Percentiles rank a stretch among this genome's conserved stretches.
These are phyloP conservation scores for Zaprionus gabonicus DNA, from an alignment of 1,140 invertebrate genomes.

Conservation along the genomic window DNA sequence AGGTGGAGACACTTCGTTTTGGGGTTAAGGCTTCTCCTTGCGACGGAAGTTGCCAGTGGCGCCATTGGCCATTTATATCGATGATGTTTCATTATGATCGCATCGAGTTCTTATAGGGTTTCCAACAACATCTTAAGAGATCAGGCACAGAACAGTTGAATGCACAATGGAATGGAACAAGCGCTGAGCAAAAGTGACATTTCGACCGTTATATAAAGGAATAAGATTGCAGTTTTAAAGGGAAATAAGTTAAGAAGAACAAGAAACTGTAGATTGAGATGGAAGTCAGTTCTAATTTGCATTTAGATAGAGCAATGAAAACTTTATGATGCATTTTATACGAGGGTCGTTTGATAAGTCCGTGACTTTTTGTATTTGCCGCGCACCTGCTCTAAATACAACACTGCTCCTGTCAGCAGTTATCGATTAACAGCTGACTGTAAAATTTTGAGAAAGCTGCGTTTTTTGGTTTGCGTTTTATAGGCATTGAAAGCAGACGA, in stretches of 20 bases:
- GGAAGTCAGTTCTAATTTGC: not conserved
- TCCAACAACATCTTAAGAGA: constrained; percentile 7
- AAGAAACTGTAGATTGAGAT: not conserved
- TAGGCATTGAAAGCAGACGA: no score
- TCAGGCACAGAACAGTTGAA: constrained; percentile 2
- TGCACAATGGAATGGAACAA: not conserved
- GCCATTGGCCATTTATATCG: constrained; percentile 33
- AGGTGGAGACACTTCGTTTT: constrained; percentile 35
- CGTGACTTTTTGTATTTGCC: no score
- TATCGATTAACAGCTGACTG: no score
- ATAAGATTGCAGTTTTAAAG: not conserved
- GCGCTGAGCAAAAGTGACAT: not conserved
- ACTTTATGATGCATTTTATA: not conserved
- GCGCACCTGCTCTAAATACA: no score
- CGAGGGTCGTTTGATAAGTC: no score
- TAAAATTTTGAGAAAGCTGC: no score
- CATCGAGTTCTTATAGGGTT: constrained; percentile 12
- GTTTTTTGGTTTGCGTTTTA: no score
- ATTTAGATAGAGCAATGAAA: not conserved
- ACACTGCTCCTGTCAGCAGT: no score
- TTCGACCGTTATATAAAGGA: not conserved
- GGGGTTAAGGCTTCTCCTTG: constrained; percentile 28
- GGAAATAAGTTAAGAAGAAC: not conserved
- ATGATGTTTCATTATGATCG: constrained; percentile 24
- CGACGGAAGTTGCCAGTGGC: constrained; percentile 44